Conservation (phyloP, 1,140 invertebrate species). For the Euschistus heros region DNA sequence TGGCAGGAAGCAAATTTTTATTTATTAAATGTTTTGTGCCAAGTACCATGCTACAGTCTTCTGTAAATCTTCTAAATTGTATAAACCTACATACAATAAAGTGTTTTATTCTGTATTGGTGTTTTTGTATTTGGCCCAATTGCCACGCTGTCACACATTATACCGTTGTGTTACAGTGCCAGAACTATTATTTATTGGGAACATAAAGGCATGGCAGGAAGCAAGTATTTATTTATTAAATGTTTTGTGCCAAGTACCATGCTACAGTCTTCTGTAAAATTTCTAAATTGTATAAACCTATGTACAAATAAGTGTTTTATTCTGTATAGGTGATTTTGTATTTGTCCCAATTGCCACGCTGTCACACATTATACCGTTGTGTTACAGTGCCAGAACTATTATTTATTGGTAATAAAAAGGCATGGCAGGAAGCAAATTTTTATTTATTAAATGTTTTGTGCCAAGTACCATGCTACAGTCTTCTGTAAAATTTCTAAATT, state of each 20-base stretch:
- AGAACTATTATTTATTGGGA: not conserved
- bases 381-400: not conserved
- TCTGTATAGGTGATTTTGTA: not conserved
- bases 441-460: not conserved
- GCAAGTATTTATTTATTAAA: not conserved
- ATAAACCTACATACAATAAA: not conserved
- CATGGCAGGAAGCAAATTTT: slow-evolving; percentile 3
- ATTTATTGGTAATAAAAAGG: not conserved
- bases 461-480: not conserved
- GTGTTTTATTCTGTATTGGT: not conserved
- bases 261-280: not conserved
- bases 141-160: not conserved
- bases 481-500: too few species aligned
- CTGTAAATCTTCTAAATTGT: not conserved
- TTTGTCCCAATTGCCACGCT: slow-evolving; percentile 4
- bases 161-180: slow-evolving; percentile 2
- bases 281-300: too few species aligned
- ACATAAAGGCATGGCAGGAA: not conserved
- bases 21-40: too few species aligned
- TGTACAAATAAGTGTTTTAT: too few species aligned
- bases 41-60: too few species aligned
- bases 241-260: not conserved
- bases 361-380: not conserved
- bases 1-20: too few species aligned
- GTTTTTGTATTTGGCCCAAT: not conserved